A percentile compares a stretch with the other conserved stretches of the same genome.
Evolutionary conservation across 2,888 invertebrate species (phyloP).

Genomic region (Caenorhabditis zanzibari): DNA sequence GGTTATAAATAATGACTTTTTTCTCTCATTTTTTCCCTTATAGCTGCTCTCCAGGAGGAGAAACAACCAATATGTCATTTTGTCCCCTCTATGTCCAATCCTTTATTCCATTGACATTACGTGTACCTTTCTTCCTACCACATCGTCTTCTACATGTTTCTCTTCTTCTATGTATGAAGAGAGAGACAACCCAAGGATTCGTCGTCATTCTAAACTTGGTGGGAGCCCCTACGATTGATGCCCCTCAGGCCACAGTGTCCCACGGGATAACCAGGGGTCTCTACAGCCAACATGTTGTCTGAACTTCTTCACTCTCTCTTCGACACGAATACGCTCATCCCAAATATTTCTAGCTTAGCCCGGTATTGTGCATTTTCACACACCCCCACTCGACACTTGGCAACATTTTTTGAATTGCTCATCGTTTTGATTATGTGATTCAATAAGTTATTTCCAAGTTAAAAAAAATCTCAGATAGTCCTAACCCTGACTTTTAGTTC

Average conservation of each 20-base stretch:
- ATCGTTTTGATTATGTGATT: background rate
- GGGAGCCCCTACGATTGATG: slow-evolving; percentile 59
- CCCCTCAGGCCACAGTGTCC: slow-evolving; percentile 62
- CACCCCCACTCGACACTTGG: slow-evolving; percentile 33
- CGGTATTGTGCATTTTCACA: slow-evolving; percentile 32
- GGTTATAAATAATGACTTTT: slow-evolving; percentile 63
- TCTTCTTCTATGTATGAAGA: background rate
- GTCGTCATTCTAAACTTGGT: slow-evolving; percentile 53
- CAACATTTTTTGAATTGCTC: slow-evolving; percentile 24
- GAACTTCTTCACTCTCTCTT: slow-evolving; percentile 44
- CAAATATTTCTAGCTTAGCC: slow-evolving; percentile 25
- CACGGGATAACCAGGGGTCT: slow-evolving; percentile 52
- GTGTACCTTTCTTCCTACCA: slow-evolving; percentile 54
- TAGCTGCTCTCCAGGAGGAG: slow-evolving; percentile 25
- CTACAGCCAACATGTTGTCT: slow-evolving; percentile 50
- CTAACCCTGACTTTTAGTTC: too few relatives aligned
- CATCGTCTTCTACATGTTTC: slow-evolving; percentile 16
- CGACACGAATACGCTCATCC: slow-evolving; percentile 5
- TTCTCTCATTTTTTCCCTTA: slow-evolving; percentile 27
- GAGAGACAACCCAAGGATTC: slow-evolving; percentile 17
- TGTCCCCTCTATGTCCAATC: slow-evolving; percentile 41
- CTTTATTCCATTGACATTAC: slow-evolving; percentile 62
- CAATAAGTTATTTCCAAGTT: background rate
- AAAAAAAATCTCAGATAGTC: too few relatives aligned
- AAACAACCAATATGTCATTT: slow-evolving; percentile 63